A percentile compares a stretch with the other conserved stretches of the same genome.
phyloP scores from a whole-genome alignment of 2,888 invertebrate genomes.

The Troides aeacus region DNA sequence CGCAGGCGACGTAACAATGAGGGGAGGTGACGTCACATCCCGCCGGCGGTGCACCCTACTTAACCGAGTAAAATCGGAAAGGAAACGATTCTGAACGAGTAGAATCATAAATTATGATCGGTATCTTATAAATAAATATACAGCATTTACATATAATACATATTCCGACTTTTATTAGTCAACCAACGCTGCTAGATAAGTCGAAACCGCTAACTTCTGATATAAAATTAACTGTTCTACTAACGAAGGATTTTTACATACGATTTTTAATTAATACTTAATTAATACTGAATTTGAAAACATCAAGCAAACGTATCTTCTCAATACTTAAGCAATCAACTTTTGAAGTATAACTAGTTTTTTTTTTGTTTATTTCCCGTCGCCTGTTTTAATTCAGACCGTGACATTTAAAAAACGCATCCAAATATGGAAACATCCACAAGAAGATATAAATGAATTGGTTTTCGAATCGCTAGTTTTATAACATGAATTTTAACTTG shows the following conservation, averaged over 20 bases:
- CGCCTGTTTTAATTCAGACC: conserved; percentile 11
- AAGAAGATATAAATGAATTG: neutral
- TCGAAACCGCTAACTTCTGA: neutral
- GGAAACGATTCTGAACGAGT: conserved; percentile 29
- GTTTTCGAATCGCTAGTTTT: neutral
- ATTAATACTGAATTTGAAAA: neutral
- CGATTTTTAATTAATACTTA: neutral
- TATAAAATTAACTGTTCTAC: too few relatives aligned
- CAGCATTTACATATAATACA: conserved; percentile 2
- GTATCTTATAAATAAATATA: conserved; percentile 1
- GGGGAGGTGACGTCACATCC: conserved; percentile 58
- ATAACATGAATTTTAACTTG: too few relatives aligned
- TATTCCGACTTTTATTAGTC: neutral
- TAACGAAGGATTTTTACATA: neutral
- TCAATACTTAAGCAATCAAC: neutral
- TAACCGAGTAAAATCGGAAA: conserved; percentile 32
- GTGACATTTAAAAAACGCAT: conserved; percentile 1
- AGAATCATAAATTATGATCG: conserved; percentile 31
- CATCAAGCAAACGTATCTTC: neutral
- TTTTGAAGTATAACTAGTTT: neutral
- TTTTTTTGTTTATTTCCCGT: neutral
- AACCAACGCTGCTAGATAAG: conserved; percentile 9
- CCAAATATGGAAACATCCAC: neutral
- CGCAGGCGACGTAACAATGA: conserved; percentile 30
- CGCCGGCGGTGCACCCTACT: conserved; percentile 35